Conservation (phyloP, 2,797 vertebrate species). For the Periparus ater region DNA sequence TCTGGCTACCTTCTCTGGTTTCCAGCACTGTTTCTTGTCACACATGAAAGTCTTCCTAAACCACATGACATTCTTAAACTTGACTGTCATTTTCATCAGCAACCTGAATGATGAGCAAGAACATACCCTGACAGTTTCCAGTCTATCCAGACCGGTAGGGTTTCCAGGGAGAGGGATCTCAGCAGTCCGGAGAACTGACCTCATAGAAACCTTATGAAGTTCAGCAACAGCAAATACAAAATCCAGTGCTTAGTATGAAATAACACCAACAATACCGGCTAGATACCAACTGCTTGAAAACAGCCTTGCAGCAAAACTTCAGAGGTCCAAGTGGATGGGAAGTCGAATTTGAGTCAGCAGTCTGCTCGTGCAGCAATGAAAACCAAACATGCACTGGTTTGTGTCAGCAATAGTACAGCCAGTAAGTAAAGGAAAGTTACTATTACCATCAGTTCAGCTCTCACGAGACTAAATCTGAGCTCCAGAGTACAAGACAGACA, state of each 20-base stretch:
- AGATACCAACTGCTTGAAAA: not conserved
- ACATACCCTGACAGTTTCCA: not conserved
- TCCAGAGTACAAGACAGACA: not conserved
- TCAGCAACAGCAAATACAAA: not conserved
- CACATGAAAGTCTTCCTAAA: not conserved
- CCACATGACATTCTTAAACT: not conserved
- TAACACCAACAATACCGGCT: not conserved
- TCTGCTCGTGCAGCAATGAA: not conserved
- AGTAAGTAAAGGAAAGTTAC: not conserved
- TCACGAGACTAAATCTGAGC: not conserved
- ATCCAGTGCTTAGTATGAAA: not conserved
- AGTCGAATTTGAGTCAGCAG: not conserved
- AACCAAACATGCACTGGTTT: not conserved
- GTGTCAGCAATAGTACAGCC: not conserved
- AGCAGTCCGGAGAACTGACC: not conserved
- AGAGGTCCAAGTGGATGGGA: not conserved
- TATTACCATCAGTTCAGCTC: not conserved
- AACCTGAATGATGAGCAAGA: not conserved
- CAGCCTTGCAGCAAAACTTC: not conserved
- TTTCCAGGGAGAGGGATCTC: not conserved
- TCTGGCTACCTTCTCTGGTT: not conserved
- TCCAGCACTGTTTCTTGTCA: not conserved
- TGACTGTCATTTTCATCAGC: not conserved
- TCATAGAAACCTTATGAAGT: not conserved
- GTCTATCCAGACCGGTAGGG: not conserved